These are phyloP conservation scores for Lycia hirtaria DNA, from an alignment of 2,888 invertebrate genomes.

Conservation along the genomic window DNA sequence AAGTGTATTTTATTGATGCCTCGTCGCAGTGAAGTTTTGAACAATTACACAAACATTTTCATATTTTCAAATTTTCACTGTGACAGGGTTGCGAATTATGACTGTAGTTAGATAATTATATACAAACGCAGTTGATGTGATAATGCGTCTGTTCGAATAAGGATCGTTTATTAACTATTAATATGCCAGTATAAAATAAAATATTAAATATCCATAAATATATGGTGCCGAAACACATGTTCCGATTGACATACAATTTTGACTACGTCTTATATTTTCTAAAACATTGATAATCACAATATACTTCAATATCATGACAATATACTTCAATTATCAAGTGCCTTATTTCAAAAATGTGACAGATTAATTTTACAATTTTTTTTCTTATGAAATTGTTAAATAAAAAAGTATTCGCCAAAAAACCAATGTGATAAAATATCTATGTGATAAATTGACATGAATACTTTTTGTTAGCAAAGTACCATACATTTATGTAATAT, in stretches of 20 bases:
- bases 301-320: constrained; percentile 15
- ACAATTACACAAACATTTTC: background rate
- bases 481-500: too few relatives aligned
- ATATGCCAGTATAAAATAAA: background rate
- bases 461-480: too few relatives aligned
- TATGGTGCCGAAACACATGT: background rate
- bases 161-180: constrained; percentile 1
- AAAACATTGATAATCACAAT: background rate
- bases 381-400: background rate
- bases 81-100: constrained; percentile 36
- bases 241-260: background rate
- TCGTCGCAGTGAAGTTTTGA: constrained; percentile 14
- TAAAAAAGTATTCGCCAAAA: constrained; percentile 2
- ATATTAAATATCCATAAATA: background rate
- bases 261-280: background rate
- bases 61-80: constrained; percentile 2
- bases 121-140: constrained; percentile 57
- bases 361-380: background rate
- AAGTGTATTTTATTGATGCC: constrained; percentile 22
- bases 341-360: constrained; percentile 6
- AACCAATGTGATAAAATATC: constrained; percentile 34
- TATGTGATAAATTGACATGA: constrained; percentile 37
- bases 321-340: constrained; percentile 7
- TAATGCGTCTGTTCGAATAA: constrained; percentile 39
- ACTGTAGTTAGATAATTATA: constrained; percentile 41